Percentiles rank a stretch among this genome's conserved stretches.
Evolutionary conservation across 2,888 invertebrate genomes (phyloP).

Genomic region (Dendrolimus houi): DNA sequence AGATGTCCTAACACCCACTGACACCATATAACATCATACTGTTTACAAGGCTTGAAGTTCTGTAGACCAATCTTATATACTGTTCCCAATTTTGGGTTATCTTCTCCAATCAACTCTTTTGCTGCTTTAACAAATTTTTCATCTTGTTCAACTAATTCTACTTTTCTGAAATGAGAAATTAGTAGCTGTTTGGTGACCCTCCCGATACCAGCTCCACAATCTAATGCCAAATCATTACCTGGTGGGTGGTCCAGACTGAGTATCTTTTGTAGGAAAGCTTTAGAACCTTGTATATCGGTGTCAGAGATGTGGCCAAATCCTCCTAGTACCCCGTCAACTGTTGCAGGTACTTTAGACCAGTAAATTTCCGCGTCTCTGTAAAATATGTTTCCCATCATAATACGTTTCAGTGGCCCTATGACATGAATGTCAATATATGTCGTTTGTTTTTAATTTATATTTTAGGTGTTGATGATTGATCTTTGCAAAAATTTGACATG

Average conservation of each 20-base stretch:
- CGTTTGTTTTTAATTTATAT: no score
- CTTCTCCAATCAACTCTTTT: conserved; percentile 53
- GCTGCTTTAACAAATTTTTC: conserved; percentile 87
- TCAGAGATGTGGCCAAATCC: conserved; percentile 92
- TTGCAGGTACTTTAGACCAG: conserved; percentile 91
- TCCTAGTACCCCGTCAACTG: conserved; percentile 95
- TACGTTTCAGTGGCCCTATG: no score
- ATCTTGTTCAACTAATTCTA: conserved; percentile 96
- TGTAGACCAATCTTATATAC: conserved; percentile 87
- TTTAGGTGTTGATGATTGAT: no score
- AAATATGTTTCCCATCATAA: conserved; percentile 58
- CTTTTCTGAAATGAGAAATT: conserved; percentile 84
- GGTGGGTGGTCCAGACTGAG: conserved; percentile 63
- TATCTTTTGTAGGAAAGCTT: conserved; percentile 80
- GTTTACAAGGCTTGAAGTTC: conserved; percentile 84
- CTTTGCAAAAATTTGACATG: no score
- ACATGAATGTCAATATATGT: no score
- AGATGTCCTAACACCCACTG: conserved; percentile 97
- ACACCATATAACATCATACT: conserved; percentile 96
- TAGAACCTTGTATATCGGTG: conserved; percentile 92
- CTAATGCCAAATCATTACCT: conserved; percentile 82
- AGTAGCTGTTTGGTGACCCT: conserved; percentile 91
- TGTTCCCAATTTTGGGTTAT: conserved; percentile 77
- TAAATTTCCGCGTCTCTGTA: conserved; percentile 87
- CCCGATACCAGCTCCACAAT: conserved; percentile 99